Conservation (phyloP, 2,113 vertebrate species). For the Semnopithecus entellus region DNA sequence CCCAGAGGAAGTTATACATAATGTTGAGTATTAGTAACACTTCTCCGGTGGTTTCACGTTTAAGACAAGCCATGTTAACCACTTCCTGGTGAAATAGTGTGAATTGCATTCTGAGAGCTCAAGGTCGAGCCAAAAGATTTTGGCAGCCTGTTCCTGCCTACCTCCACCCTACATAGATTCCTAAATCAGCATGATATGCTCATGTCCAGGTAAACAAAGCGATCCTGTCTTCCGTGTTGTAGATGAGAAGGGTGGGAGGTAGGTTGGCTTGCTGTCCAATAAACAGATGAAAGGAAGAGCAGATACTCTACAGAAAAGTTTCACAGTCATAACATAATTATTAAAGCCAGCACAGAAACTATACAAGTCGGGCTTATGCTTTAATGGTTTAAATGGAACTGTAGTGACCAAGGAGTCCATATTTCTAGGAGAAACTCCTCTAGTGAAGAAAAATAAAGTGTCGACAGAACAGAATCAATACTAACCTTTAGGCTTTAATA, state of each 20-base stretch:
- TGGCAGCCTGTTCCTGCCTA: too few species aligned
- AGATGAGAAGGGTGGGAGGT: too few species aligned
- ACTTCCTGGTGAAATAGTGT: not conserved
- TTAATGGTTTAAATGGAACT: not conserved
- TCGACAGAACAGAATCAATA: not conserved
- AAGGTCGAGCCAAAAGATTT: not conserved
- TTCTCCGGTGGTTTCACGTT: not conserved
- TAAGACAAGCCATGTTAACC: not conserved
- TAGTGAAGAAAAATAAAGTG: not conserved
- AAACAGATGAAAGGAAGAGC: too few species aligned
- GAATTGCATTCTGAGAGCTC: not conserved
- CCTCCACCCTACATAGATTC: accelerated
- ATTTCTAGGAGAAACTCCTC: not conserved
- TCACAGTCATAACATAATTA: not conserved
- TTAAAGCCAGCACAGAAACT: not conserved
- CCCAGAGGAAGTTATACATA: not conserved
- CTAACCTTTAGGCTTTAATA: not conserved
- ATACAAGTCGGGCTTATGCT: accelerated
- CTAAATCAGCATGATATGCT: accelerated
- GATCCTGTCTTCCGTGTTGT: accelerated
- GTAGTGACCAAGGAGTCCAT: not conserved
- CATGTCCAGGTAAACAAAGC: not conserved
- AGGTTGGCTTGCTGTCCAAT: not conserved
- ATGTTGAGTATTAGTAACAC: not conserved
- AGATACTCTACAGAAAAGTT: accelerated